A percentile compares a stretch with the other conserved stretches of the same genome.
Conservation (phyloP, 2,797 vertebrate genomes). For the Aselliscus stoliczkanus region DNA sequence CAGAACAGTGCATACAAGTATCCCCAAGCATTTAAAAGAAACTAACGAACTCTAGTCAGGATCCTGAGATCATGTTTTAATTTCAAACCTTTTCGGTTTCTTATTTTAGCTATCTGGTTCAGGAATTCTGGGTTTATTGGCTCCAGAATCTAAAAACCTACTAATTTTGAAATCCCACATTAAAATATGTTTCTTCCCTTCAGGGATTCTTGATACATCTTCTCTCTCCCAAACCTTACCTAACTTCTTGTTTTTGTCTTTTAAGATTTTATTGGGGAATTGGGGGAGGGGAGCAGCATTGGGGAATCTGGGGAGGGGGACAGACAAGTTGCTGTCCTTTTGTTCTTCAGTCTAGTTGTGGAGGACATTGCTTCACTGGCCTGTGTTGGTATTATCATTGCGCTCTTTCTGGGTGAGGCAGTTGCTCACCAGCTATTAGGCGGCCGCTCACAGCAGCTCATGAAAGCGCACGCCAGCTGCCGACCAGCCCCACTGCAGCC, state of each 20-base stretch:
- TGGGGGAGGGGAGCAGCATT: no score
- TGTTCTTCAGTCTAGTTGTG: no score
- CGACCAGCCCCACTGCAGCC: no score
- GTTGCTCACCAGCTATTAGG: no score
- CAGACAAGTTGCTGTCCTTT: no score
- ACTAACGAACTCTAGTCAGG: background rate
- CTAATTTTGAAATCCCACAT: background rate
- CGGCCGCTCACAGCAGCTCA: no score
- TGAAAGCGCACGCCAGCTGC: no score
- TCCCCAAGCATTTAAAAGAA: background rate
- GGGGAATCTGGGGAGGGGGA: no score
- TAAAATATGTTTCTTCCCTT: background rate
- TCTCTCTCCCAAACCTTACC: background rate
- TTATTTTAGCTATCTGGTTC: background rate
- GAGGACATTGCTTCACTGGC: no score
- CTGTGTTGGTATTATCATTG: no score
- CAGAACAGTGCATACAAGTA: background rate
- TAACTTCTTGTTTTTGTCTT: background rate
- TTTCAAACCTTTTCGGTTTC: background rate
- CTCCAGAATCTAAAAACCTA: background rate
- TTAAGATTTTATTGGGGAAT: no score
- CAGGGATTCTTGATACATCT: background rate
- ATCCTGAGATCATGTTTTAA: background rate
- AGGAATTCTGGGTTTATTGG: background rate
- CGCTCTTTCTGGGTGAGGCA: no score